Percentiles rank a stretch among this genome's conserved stretches.
phyloP scores from a whole-genome alignment of 1,140 invertebrate species.

The Brachionus paranguensis region DNA sequence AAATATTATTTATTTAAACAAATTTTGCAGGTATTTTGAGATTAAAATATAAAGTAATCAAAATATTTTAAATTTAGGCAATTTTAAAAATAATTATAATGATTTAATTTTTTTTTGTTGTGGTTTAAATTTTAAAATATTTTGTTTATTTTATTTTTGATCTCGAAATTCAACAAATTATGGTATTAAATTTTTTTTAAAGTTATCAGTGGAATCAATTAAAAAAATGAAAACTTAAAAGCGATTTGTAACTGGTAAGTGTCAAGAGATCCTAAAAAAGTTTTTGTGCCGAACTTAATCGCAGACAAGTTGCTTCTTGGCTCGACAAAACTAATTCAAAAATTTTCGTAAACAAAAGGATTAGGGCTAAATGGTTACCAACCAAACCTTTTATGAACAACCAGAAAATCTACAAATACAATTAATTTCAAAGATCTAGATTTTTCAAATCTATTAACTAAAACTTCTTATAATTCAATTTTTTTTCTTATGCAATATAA shows the following conservation, averaged over 20 bases:
- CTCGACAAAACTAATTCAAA: background rate
- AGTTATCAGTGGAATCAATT: background rate
- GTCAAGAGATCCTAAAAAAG: background rate
- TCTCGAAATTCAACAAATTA: too few species aligned
- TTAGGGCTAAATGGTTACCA: background rate
- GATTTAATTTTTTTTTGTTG: too few species aligned
- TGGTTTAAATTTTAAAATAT: too few species aligned
- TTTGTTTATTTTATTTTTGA: too few species aligned
- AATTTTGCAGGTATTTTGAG: too few species aligned
- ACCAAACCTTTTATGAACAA: background rate
- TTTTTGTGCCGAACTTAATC: background rate
- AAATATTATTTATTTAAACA: too few species aligned
- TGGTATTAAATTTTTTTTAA: too few species aligned
- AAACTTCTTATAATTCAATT: background rate
- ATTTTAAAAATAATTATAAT: too few species aligned
- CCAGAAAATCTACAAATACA: background rate
- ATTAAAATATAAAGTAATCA: too few species aligned
- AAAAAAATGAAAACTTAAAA: background rate
- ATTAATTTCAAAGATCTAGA: background rate
- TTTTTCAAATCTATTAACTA: background rate
- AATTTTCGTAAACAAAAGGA: background rate
- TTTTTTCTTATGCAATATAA: background rate
- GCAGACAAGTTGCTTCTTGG: background rate
- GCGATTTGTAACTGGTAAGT: background rate
- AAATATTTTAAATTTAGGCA: too few species aligned